These are phyloP conservation scores for Microcebus griseorufus DNA, from an alignment of 2,113 vertebrate species.

Conservation along the genomic window DNA sequence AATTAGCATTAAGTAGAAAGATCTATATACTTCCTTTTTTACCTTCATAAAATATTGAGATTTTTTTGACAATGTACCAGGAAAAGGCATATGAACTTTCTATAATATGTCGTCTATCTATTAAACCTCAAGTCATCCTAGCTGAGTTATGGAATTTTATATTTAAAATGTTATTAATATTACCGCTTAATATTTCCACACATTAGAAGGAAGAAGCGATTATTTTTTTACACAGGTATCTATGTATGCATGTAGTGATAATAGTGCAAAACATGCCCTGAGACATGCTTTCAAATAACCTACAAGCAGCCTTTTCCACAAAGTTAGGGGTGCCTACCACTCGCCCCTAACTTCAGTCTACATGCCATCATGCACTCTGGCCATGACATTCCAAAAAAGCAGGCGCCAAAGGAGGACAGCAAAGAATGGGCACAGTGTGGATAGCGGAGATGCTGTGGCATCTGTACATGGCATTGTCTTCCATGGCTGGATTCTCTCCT, in stretches of 20 bases:
- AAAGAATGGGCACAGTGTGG: neutral
- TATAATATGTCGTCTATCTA: neutral
- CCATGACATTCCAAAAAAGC: neutral
- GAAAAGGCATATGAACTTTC: slow-evolving; percentile 32
- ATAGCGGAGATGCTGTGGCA: neutral
- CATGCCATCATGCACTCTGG: neutral
- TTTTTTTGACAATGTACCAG: slow-evolving; percentile 18
- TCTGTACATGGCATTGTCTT: neutral
- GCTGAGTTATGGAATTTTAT: slow-evolving; percentile 5
- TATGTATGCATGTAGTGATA: neutral
- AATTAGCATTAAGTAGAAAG: neutral
- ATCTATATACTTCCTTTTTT: slow-evolving; percentile 6
- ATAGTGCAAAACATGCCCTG: neutral
- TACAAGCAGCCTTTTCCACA: neutral
- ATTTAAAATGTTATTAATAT: slow-evolving; percentile 39
- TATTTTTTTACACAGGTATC: neutral
- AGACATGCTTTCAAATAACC: neutral
- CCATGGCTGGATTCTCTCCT: neutral
- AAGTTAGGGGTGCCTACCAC: neutral
- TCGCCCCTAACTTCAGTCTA: neutral
- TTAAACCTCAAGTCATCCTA: neutral
- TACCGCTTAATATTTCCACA: neutral
- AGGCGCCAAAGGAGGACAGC: neutral
- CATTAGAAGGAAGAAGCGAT: neutral
- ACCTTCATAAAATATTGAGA: slow-evolving; percentile 1